Base-by-base conservation (phyloP, 2,888 invertebrate species). In the Cryptophagus acutangulus region DNA sequence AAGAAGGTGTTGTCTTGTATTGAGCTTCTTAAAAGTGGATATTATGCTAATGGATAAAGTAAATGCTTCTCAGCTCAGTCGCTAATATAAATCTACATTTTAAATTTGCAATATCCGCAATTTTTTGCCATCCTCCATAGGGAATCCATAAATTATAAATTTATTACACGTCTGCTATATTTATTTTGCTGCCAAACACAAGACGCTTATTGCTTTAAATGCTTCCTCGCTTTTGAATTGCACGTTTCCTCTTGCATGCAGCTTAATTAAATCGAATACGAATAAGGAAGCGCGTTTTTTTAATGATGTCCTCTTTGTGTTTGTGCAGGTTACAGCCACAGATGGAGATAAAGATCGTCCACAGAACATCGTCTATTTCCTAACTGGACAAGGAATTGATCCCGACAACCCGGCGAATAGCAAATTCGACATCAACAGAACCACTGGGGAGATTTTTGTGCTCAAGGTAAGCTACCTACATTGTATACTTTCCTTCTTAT, bases 401-500 rank as follows among this genome's bases (percentile, higher is more conserved):
- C 87, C 91, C 17, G 91, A 92, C 70, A 92, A 93, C 74, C 90
- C 91, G 34, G 87, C 88, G 48, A 93, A 93, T 68, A 91, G 90
- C 74, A 93, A 93, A 74, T 96, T 96, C 67, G 92, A 93, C 70
- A 95, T 96, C 60, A 93, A 94, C 74, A 81, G 92, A 47, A 92
- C 92, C 16, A 88, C 91, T 1, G 96, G 95, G 47, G 91, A 93
- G 72, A 94, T 96, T 71, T 94, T 86, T 69, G 92, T 95, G 10
- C 77, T 92, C 18, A 93, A 92, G 84, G 92, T 92, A 73, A 77
- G 74, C 71, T 8, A n/a, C n/a, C n/a, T n/a, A n/a, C n/a, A n/a
- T n/a, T n/a, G n/a, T n/a, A n/a, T n/a, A n/a, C n/a, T n/a, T n/a
- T n/a, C n/a, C n/a, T n/a, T n/a, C n/a, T n/a, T n/a, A n/a, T n/a